Percentiles rank a stretch among this genome's conserved stretches.
Evolutionary conservation across 2,888 invertebrate species (phyloP).

Genomic region (Phoronis australis): DNA sequence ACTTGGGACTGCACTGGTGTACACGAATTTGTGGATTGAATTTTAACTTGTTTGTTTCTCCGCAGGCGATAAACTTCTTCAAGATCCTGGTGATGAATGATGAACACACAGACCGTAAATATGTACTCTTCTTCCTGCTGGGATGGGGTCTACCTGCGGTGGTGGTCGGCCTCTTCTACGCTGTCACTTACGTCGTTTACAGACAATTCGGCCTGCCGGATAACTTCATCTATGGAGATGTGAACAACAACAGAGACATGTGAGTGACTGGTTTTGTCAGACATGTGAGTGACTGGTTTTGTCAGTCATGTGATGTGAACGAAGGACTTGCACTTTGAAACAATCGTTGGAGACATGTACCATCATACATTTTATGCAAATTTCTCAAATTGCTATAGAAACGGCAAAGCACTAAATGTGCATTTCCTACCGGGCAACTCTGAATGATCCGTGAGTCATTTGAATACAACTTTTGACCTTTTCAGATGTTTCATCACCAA

Average conservation of each 20-base stretch:
- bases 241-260: conserved; percentile 43
- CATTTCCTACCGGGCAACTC: neutral
- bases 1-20: no score
- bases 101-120: conserved; percentile 48
- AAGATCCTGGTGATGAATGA: conserved; percentile 48
- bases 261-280: no score
- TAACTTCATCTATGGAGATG: conserved; percentile 45
- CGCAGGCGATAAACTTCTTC: conserved; percentile 44
- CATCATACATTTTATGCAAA: neutral
- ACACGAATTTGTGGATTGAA: neutral
- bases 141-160: conserved; percentile 49
- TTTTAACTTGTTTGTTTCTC: neutral
- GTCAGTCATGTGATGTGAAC: no score
- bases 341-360: neutral
- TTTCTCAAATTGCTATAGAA: neutral
- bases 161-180: conserved; percentile 38
- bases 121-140: conserved; percentile 39
- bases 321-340: neutral
- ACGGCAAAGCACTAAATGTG: neutral
- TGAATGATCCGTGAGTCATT: neutral
- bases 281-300: no score
- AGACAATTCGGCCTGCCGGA: conserved; percentile 27
- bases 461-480: neutral
- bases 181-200: conserved; percentile 38
- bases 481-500: conserved; percentile 47